Evolutionary conservation across 2,113 vertebrate genomes (phyloP).

Genomic region (Ptyas mucosa): DNA sequence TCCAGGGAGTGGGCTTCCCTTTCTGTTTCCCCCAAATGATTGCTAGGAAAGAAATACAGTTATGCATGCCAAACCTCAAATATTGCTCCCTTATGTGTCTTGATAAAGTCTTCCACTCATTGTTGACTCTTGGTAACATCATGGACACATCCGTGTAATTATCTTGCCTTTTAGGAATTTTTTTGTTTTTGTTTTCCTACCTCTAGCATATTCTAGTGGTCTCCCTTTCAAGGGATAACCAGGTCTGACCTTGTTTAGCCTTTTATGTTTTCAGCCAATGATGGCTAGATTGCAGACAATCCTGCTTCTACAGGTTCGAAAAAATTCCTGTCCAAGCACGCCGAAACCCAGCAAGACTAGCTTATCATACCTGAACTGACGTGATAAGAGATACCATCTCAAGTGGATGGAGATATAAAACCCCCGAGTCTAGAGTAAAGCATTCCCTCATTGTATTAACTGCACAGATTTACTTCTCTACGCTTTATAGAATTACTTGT

Average conservation of each 20-base stretch:
- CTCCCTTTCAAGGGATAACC: background rate
- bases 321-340: background rate
- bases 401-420: background rate
- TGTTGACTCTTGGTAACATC: background rate
- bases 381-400: background rate
- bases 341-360: background rate
- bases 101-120: too few species aligned
- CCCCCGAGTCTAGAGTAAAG: background rate
- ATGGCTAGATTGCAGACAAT: background rate
- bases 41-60: too few species aligned
- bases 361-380: background rate
- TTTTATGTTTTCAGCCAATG: background rate
- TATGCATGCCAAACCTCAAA: too few species aligned
- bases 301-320: background rate
- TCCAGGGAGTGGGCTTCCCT: too few species aligned
- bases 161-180: background rate
- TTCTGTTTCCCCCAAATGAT: too few species aligned
- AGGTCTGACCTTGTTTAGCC: background rate
- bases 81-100: too few species aligned
- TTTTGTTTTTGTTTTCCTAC: background rate
- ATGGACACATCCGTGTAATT: background rate
- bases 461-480: background rate
- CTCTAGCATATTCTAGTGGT: background rate
- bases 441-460: background rate
- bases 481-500: background rate